A percentile compares a stretch with the other conserved stretches of the same genome.
Conservation (phyloP, 2,113 vertebrate species). For the Alligator sinensis region DNA sequence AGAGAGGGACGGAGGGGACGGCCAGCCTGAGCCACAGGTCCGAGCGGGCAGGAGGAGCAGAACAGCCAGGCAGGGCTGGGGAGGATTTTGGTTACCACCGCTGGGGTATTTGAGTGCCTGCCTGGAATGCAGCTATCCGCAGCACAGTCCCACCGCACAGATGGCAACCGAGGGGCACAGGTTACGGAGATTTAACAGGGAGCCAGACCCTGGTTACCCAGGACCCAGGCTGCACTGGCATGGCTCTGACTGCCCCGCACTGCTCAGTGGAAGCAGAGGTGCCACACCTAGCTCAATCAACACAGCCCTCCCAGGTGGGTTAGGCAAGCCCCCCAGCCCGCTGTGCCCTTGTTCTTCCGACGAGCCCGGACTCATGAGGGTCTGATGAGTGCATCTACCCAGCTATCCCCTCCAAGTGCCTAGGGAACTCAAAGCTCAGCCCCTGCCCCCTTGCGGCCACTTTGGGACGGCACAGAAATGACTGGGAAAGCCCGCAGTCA, state of each 20-base stretch:
- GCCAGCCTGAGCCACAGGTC: background rate
- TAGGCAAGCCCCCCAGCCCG: too few relatives aligned
- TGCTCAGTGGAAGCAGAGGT: too few relatives aligned
- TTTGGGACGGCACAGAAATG: background rate
- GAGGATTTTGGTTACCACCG: background rate
- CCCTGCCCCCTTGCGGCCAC: background rate
- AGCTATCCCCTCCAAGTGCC: too few relatives aligned
- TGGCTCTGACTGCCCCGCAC: too few relatives aligned
- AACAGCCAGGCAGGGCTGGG: too few relatives aligned
- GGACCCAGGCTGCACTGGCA: too few relatives aligned
- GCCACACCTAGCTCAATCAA: too few relatives aligned
- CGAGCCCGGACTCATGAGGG: too few relatives aligned
- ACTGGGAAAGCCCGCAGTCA: background rate
- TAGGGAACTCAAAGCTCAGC: background rate
- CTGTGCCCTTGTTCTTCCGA: too few relatives aligned
- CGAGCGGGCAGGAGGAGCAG: background rate
- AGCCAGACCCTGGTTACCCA: too few relatives aligned
- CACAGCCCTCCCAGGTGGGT: too few relatives aligned
- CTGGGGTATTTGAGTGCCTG: background rate
- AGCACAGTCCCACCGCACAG: background rate
- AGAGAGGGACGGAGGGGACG: background rate
- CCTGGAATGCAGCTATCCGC: background rate
- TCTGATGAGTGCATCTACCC: too few relatives aligned
- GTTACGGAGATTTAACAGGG: fast-evolving
- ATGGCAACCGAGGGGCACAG: background rate